Evolutionary conservation across 2,888 invertebrate genomes (phyloP).

Genomic region (Diarsia mendica): DNA sequence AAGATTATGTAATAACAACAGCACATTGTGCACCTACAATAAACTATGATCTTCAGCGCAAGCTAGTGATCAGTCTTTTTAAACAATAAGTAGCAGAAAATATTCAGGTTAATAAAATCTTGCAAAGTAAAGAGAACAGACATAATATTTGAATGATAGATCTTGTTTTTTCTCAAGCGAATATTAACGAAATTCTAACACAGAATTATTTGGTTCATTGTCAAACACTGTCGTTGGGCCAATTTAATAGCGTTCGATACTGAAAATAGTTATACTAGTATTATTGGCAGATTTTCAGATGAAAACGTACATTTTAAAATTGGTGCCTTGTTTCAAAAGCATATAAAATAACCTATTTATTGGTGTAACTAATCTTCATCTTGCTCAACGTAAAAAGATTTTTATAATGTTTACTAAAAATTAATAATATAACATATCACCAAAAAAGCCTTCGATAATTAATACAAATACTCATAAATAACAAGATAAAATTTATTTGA

Average conservation of each 20-base stretch:
- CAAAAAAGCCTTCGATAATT: no score
- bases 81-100: background rate
- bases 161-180: background rate
- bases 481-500: no score
- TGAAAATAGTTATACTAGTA: slow-evolving; percentile 18
- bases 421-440: background rate
- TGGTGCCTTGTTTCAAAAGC: background rate
- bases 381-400: background rate
- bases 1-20: background rate
- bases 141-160: background rate
- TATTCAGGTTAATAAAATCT: background rate
- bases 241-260: slow-evolving; percentile 22
- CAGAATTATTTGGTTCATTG: slow-evolving; percentile 22
- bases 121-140: background rate
- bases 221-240: slow-evolving; percentile 34
- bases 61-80: background rate
- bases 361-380: background rate
- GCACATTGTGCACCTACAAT: background rate
- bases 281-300: slow-evolving; percentile 13
- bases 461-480: no score
- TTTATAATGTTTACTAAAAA: slow-evolving; percentile 1
- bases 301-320: background rate
- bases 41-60: background rate
- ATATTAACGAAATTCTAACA: background rate
- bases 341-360: background rate